Evolutionary conservation across 2,113 vertebrate species (phyloP), one percentile per base, ranked within the genome.

Genomic region (Mystacornis crossleyi): DNA sequence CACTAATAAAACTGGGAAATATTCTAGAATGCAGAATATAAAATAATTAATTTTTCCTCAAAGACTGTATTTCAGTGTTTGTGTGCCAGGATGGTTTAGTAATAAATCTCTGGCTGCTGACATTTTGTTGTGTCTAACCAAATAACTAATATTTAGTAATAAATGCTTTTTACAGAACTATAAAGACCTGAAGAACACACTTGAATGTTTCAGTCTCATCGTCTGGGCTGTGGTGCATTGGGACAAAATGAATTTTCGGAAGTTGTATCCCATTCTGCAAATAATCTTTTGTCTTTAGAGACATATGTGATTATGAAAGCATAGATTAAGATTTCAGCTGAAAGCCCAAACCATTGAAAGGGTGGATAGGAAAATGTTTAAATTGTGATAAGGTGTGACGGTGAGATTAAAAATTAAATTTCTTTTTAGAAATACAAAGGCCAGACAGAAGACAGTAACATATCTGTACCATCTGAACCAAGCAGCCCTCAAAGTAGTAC

Each of bases 401-500:
- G 19, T 91, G 79, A 89, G 55, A 60, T 74, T 96, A 64, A 95
- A 48, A 36, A 42, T 57, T 15, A 11, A 19, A 55, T 93, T 55
- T 74, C 34, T 36, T 64, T 96, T 9, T 93, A 99, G 99, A 99
- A 99, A 98, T 99, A 99, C 86, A 99, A 98, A 91, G 97, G 98
- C 1, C 97, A 97, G 89, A 99, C 98, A 45, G 99, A 99, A n/a
- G 99, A 99, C 95, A 98, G 98, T 97, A 99, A 99, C 81, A 98
- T 99, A 88, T 99, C 98, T 34, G 97, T 98, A 86, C 98, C 98
- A 2, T 99, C 99, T 5, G 99, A 99, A 96, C 99, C 99, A 28
- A 99, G 98, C 98, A 99, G 99, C 91, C 99, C 99, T 6, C 99
- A 99, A 90, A 99, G 99, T 54, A 99, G 99, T 90, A 98, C 99